These are phyloP conservation scores for Platyrinchus mystaceus DNA, from an alignment of 2,797 vertebrate species.

Conservation along the genomic window DNA sequence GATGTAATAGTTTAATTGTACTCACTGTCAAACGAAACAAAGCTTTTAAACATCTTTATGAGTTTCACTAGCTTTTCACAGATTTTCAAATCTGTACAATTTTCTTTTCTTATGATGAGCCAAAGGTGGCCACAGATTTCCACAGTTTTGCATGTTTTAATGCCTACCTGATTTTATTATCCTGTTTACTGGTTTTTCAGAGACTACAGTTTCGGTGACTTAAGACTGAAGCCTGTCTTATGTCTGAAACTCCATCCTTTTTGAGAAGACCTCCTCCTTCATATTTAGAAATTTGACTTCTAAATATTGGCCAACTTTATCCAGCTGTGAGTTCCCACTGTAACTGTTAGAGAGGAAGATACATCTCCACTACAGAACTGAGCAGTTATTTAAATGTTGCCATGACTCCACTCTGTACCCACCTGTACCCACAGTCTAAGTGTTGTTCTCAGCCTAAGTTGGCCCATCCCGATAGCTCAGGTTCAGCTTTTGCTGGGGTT, in stretches of 20 bases:
- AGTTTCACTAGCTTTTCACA: background rate
- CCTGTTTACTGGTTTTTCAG: background rate
- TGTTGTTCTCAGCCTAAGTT: background rate
- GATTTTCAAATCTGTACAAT: background rate
- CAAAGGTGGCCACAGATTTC: background rate
- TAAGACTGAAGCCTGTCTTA: background rate
- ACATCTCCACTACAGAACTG: background rate
- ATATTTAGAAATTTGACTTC: background rate
- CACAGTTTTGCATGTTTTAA: background rate
- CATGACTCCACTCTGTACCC: background rate
- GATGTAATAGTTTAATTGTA: background rate
- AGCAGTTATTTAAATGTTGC: background rate
- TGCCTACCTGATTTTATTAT: background rate
- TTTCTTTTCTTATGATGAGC: background rate
- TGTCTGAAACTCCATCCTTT: background rate
- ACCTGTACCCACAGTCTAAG: background rate
- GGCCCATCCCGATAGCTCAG: background rate
- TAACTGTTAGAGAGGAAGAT: background rate
- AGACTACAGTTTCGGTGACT: background rate
- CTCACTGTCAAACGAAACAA: background rate
- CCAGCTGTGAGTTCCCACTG: background rate
- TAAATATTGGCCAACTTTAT: background rate
- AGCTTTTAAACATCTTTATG: background rate
- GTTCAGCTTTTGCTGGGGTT: background rate
- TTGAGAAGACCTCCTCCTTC: background rate